Evolutionary conservation across 1,140 invertebrate genomes (phyloP), one percentile per base, ranked within the genome.

Genomic region (Dinothrombium tinctorium): DNA sequence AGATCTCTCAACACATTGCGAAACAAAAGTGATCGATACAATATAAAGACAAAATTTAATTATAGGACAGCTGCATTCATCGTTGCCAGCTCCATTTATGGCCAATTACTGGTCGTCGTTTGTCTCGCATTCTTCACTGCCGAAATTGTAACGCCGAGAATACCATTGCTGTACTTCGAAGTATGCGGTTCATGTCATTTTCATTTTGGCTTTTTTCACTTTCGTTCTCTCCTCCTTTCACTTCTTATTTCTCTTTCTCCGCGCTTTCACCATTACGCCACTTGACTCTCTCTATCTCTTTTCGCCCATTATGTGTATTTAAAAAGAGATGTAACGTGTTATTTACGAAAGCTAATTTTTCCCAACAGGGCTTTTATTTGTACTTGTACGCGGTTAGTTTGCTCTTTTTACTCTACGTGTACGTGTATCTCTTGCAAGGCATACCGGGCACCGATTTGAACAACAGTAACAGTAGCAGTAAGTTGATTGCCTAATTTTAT

Each of bases 351-450:
- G 9, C 9, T 21, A 22, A 20, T 28, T 40, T 29, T 51, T 48
- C 48, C 51, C 65, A 65, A 28, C 64, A 96, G 72, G 81, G 78
- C 43, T 92, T 94, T 66, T 95, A 92, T 66, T 83, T 89, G 33
- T 96, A 90, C 61, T 69, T 96, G 33, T 95, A 94, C 61, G 76
- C 79, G 48, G 72, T 76, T 59, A 90, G 83, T 61, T 84, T 95
- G 55, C 61, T 90, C 45, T 95, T 94, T 66, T 69, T 95, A 49
- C 65, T 90, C 48, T 95, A 94, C 62, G 82, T 92, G 33, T 92
- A 92, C 67, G 81, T 82, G 61, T 94, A 90, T 67, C 67, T 96
- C 43, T 71, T 95, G 42, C 79, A 84, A 67, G 80, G 86, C 42
- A 51, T 59, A 76, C 76, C 62, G 68, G 56, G 23, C 8, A 21